Evolutionary conservation across 2,797 vertebrate species (phyloP).

Genomic region (Pteropus rufus): DNA sequence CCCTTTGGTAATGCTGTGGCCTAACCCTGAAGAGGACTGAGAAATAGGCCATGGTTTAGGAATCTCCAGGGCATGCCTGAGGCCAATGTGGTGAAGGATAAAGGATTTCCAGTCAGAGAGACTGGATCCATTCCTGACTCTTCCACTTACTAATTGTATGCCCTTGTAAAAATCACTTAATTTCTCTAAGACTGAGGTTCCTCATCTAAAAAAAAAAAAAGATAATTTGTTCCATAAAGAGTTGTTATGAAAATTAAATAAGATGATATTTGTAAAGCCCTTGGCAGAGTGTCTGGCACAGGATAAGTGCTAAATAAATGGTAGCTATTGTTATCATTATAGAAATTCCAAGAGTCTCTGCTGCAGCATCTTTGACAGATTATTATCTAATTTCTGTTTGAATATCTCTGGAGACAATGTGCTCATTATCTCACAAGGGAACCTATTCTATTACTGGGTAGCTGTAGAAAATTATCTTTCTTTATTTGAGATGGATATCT

Average conservation of each 20-base stretch:
- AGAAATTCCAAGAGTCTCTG: background rate
- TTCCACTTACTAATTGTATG: background rate
- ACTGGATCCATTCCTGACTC: background rate
- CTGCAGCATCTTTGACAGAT: background rate
- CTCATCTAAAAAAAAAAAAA: background rate
- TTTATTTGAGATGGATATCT: background rate
- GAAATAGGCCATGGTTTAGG: background rate
- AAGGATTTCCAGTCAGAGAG: background rate
- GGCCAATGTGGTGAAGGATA: background rate
- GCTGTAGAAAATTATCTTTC: constrained; percentile 18
- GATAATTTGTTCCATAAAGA: background rate
- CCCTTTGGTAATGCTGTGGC: background rate
- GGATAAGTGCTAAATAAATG: background rate
- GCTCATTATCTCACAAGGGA: background rate
- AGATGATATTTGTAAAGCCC: background rate
- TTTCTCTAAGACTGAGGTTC: background rate
- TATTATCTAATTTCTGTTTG: constrained; percentile 18
- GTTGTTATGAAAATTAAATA: constrained; percentile 4
- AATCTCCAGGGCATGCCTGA: background rate
- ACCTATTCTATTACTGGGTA: background rate
- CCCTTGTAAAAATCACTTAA: background rate
- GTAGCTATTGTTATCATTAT: background rate
- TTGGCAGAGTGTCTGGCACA: background rate
- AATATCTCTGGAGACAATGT: background rate
- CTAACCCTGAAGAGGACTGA: background rate